A percentile compares a stretch with the other conserved stretches of the same genome.
Conservation (phyloP, 2,113 vertebrate species). For the Microcebus murinus region DNA sequence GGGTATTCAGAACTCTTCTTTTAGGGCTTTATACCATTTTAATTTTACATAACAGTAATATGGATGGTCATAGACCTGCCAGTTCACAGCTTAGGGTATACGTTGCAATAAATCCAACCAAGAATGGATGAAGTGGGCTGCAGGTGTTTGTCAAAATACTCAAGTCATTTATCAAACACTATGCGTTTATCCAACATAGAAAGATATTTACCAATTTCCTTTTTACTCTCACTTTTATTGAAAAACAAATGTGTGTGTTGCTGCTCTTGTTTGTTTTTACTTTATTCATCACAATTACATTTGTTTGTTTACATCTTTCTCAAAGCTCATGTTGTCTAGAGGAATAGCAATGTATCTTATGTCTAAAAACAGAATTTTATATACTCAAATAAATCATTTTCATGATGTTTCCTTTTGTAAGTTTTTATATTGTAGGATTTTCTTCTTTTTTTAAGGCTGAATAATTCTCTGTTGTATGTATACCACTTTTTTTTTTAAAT, state of each 20-base stretch:
- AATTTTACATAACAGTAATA: neutral
- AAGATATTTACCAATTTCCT: neutral
- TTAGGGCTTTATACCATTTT: neutral
- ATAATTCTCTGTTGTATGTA: neutral
- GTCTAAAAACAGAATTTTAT: neutral
- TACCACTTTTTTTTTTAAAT: neutral
- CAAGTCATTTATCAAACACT: neutral
- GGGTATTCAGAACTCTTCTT: slow-evolving; percentile 17
- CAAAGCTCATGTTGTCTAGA: neutral
- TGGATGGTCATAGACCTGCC: neutral
- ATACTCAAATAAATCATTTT: neutral
- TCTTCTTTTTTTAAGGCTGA: neutral
- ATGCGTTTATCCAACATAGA: neutral
- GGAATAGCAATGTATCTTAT: neutral
- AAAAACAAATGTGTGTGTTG: neutral
- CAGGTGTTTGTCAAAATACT: neutral
- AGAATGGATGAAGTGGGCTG: neutral
- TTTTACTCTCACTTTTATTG: neutral
- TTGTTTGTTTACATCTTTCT: neutral
- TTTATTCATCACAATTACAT: neutral
- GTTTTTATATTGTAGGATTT: neutral
- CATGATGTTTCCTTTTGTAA: neutral
- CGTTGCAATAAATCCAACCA: neutral
- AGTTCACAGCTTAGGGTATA: neutral
- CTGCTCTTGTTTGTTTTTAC: neutral